phyloP scores from a whole-genome alignment of 2,797 vertebrate genomes.

The Darevskia nairensis region DNA sequence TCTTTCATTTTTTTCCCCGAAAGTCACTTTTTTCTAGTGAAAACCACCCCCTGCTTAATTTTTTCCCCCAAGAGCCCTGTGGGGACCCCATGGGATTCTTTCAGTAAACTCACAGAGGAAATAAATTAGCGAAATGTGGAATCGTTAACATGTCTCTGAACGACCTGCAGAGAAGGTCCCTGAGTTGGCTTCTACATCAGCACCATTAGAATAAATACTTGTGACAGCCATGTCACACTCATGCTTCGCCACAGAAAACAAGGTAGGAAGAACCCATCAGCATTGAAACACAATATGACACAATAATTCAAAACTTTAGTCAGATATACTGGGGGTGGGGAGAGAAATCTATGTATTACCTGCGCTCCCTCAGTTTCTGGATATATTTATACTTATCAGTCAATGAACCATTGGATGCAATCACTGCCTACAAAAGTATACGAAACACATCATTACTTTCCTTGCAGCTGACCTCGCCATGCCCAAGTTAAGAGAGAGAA shows the following conservation, averaged over 20 bases:
- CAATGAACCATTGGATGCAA: conserved; percentile 92
- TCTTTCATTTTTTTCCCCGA: too few species aligned
- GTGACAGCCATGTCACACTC: neutral
- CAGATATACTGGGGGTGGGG: conserved; percentile 36
- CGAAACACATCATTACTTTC: conserved; percentile 62
- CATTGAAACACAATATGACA: neutral
- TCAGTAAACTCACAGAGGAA: neutral
- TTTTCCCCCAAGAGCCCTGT: neutral
- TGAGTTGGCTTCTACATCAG: neutral
- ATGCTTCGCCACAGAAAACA: conserved; percentile 13
- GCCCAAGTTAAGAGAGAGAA: neutral
- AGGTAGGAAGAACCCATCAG: conserved; percentile 12
- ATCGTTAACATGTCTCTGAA: neutral
- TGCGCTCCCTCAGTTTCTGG: conserved; percentile 89
- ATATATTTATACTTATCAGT: conserved; percentile 97
- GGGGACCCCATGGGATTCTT: neutral
- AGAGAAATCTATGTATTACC: conserved; percentile 77
- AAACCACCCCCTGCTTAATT: too few species aligned
- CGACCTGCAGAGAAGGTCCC: neutral
- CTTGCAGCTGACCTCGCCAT: neutral
- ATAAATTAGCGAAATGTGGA: neutral
- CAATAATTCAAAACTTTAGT: conserved; percentile 54
- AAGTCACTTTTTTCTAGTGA: too few species aligned
- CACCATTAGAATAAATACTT: neutral
- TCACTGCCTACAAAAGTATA: conserved; percentile 89